phyloP scores from a whole-genome alignment of 2,113 vertebrate species.

The Talpa occidentalis region DNA sequence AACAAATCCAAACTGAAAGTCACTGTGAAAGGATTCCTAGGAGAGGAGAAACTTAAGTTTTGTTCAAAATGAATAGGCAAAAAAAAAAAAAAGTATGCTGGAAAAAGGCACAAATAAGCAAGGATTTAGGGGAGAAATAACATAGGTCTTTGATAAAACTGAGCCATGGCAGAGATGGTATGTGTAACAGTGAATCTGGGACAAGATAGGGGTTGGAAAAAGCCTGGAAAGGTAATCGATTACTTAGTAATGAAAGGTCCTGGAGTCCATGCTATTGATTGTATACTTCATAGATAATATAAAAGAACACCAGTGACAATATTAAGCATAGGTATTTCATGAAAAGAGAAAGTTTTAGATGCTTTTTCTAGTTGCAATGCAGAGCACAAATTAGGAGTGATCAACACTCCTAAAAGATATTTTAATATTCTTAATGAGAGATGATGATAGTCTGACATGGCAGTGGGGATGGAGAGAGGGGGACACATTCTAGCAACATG shows the following conservation, averaged over 20 bases:
- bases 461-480: not conserved
- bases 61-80: not conserved
- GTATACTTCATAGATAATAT: not conserved
- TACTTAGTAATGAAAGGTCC: not conserved
- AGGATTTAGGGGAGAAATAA: not conserved
- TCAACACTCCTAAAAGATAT: not conserved
- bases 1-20: not conserved
- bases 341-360: not conserved
- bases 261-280: not conserved
- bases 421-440: not conserved
- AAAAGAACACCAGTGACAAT: not conserved
- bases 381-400: not conserved
- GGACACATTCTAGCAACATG: not conserved
- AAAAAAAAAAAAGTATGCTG: not conserved
- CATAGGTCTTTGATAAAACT: not conserved
- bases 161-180: not conserved
- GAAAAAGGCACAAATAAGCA: not conserved
- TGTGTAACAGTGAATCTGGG: not conserved
- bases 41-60: not conserved
- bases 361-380: not conserved
- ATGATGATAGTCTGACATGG: not conserved
- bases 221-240: not conserved
- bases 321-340: not conserved
- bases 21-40: not conserved
- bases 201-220: not conserved